Evolutionary conservation across 1,140 invertebrate species (phyloP).

Genomic region (Aricia agestis): DNA sequence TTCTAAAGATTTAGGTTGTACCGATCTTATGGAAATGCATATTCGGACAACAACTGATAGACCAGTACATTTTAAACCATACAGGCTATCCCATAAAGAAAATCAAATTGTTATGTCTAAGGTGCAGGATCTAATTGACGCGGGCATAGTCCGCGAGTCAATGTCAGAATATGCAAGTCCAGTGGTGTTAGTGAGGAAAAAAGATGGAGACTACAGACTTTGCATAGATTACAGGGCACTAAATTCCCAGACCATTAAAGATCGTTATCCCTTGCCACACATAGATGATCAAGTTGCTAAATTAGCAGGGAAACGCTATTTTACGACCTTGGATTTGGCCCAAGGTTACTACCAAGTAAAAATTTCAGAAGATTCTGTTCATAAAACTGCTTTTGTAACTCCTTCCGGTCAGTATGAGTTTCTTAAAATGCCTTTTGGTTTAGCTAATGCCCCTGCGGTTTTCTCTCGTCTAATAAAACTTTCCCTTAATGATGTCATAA

Average conservation of each 20-base stretch:
- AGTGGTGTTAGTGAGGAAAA: neutral
- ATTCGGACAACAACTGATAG: too few relatives aligned
- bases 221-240: constrained; percentile 23
- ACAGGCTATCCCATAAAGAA: too few relatives aligned
- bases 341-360: constrained; percentile 19
- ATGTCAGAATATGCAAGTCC: too few relatives aligned
- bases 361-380: neutral
- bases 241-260: constrained; percentile 18
- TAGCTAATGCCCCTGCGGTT: neutral
- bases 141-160: too few relatives aligned
- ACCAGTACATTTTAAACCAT: too few relatives aligned
- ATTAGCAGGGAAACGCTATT: constrained; percentile 15
- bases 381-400: neutral
- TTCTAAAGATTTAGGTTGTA: too few relatives aligned
- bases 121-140: too few relatives aligned
- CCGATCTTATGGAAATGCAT: too few relatives aligned
- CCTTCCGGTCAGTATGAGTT: constrained; percentile 20
- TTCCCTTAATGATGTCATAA: too few relatives aligned
- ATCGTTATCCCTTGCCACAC: constrained; percentile 21
- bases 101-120: too few relatives aligned
- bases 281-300: constrained; percentile 24
- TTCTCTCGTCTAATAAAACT: neutral
- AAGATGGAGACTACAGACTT: neutral
- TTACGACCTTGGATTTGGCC: constrained; percentile 21
- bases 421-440: constrained; percentile 24